These are phyloP conservation scores for Choreutis nemorana DNA, from an alignment of 2,888 invertebrate genomes.

Conservation along the genomic window DNA sequence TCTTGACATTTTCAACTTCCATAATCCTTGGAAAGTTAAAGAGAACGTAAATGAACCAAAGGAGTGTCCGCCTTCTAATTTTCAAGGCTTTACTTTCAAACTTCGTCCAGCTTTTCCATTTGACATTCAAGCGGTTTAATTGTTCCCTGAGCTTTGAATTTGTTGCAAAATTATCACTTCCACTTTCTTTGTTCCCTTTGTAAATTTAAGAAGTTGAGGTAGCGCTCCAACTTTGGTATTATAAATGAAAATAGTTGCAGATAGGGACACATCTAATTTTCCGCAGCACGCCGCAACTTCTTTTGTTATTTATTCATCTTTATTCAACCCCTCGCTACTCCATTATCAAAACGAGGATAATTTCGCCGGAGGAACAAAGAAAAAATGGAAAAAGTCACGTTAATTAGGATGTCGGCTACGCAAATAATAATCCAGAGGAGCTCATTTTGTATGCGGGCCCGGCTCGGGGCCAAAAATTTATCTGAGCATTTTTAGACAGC, in stretches of 20 bases:
- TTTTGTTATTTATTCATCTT: conserved; percentile 20
- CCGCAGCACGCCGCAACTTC: conserved; percentile 10
- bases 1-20: no score
- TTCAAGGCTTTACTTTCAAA: conserved; percentile 31
- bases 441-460: conserved; percentile 52
- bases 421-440: conserved; percentile 52
- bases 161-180: conserved; percentile 32
- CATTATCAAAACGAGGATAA: conserved; percentile 33
- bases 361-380: conserved; percentile 31
- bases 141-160: conserved; percentile 39
- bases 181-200: conserved; percentile 26
- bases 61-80: conserved; percentile 14
- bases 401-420: conserved; percentile 58
- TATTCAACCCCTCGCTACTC: conserved; percentile 13
- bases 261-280: conserved; percentile 6
- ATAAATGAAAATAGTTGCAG: background rate
- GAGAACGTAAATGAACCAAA: conserved; percentile 11
- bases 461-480: conserved; percentile 39
- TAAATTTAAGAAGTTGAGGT: conserved; percentile 13
- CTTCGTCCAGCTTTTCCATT: conserved; percentile 39
- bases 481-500: conserved; percentile 47
- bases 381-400: conserved; percentile 40
- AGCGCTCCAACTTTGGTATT: no score
- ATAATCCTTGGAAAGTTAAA: no score
- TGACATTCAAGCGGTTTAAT: conserved; percentile 47